phyloP scores from a whole-genome alignment of 2,113 vertebrate species.

The Tricholaema leucomelas region DNA sequence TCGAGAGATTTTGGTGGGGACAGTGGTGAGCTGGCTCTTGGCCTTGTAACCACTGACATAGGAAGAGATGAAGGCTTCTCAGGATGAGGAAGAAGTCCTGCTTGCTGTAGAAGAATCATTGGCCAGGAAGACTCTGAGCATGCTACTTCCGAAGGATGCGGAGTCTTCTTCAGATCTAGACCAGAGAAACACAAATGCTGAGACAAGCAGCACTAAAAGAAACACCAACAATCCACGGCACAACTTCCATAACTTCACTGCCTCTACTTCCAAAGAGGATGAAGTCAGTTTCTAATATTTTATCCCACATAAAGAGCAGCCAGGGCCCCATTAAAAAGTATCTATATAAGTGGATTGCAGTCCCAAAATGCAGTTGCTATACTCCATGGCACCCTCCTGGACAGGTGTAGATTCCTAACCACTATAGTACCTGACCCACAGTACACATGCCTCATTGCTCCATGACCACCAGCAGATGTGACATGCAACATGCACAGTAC shows the following conservation, averaged over 20 bases:
- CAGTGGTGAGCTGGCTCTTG: conserved; percentile 74
- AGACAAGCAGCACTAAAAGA: background rate
- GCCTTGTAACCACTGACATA: conserved; percentile 82
- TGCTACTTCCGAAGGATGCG: conserved; percentile 74
- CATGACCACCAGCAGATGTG: rapidly evolving
- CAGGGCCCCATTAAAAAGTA: background rate
- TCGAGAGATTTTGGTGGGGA: conserved; percentile 74
- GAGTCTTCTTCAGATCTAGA: conserved; percentile 76
- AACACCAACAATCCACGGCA: background rate
- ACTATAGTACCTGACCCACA: background rate
- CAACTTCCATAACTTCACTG: background rate
- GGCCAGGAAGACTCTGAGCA: conserved; percentile 79
- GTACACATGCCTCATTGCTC: background rate
- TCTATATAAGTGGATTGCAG: rapidly evolving
- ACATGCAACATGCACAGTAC: background rate
- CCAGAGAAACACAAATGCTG: conserved; percentile 17
- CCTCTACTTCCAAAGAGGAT: background rate
- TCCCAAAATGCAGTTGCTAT: background rate
- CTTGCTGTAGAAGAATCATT: conserved; percentile 87
- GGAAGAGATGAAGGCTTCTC: conserved; percentile 71
- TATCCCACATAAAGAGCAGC: background rate
- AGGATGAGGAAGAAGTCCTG: conserved; percentile 75
- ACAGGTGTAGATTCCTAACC: background rate
- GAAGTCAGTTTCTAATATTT: background rate
- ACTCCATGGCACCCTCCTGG: background rate